Evolutionary conservation across 2,888 invertebrate species (phyloP), one percentile per base, ranked within the genome.

Genomic region (Fissipunctia ypsillon): DNA sequence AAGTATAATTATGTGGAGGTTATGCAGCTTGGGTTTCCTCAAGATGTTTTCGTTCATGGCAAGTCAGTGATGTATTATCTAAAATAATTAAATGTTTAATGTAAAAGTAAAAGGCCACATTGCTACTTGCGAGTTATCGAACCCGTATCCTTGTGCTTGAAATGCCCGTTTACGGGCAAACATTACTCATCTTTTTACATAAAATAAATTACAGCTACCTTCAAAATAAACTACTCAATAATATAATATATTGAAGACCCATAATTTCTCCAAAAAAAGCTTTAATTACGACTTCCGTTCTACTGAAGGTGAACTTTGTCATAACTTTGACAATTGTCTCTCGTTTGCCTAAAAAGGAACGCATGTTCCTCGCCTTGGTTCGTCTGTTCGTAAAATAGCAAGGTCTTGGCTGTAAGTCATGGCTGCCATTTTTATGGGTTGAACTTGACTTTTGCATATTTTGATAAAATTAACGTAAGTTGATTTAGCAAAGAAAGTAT

Each of bases 241-340:
- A 28, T 38, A 22, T 48, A 38, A 10, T 50, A 31, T 38, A 69
- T 45, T 35, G 43, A 45, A 14, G 12, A 54, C 3, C 38, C n/a
- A 41, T 57, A 56, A 70, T 57, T 71, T 57, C 28, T 31, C 71
- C 38, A n/a, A 71, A 70, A 70, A 38, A 10, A 71, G 43, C 16
- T n/a, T 28, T n/a, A 56, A 45, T 38, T 25, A 35, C 19, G 6
- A 41, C 45, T 71, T 71, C 71, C 71, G 71, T 48, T 48, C 3
- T 6, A n/a, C 7, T 45, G 56, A 71, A 71, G 71, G 71, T 71
- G 16, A 71, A 4, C 71, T 19, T 56, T 56, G 56, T 38, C 45
- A 70, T 71, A 56, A 56, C 5, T 56, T 56, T 70, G 45, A 5
- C n/a, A n/a, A 38, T 57, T 14, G 14, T 38, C 28, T 54, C 12